Base-by-base conservation (phyloP, 2,888 invertebrate species). In the Meloe dianella region DNA sequence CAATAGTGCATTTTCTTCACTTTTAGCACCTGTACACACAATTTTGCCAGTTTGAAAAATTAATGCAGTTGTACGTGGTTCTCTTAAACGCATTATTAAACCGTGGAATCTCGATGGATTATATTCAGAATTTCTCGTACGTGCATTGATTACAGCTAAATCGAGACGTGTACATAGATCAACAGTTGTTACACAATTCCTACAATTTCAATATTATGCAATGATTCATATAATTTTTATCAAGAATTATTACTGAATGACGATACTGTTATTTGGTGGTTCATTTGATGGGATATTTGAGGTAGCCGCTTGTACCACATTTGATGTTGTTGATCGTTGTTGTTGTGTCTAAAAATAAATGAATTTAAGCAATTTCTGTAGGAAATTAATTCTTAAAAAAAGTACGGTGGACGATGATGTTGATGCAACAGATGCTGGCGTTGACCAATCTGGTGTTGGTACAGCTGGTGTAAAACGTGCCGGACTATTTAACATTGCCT, bases 21-120 rank as follows among this genome's bases (percentile, higher is more conserved):
- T 92, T 79, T 89, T 89, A 2, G 93, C 90, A 5, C 94, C 94
- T 0, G 94, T 94, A 74, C 93, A 92, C 0, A 94, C 92, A 62
- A 94, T 87, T 85, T 94, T 94, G 0, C 94, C 94, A 8, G 93
- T 92, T 74, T 89, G 89, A 80, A 94, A 94, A 73, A 92, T 91
- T 24, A 92, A 82, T 6, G 91, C 91, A 17, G 91, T 92, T 7
- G 91, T 90, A 74, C 92, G 86, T 0, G 94, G 94, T 71, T 91
- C 92, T 61, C 92, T 84, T 80, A 94, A 91, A 78, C 92, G 88
- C 93, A 94, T 94, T 0, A 94, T 89, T 17, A 94, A 89, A 12
- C 94, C 94, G 77, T 92, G 91, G 79, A 94, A 94, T 73, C 93
- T 86, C 7, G 90, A 88, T 9, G 94, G 94, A 78, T 92, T 93